Evolutionary conservation across 2,888 invertebrate genomes (phyloP), one percentile per base, ranked within the genome.

Genomic region (Abscondita cerata): DNA sequence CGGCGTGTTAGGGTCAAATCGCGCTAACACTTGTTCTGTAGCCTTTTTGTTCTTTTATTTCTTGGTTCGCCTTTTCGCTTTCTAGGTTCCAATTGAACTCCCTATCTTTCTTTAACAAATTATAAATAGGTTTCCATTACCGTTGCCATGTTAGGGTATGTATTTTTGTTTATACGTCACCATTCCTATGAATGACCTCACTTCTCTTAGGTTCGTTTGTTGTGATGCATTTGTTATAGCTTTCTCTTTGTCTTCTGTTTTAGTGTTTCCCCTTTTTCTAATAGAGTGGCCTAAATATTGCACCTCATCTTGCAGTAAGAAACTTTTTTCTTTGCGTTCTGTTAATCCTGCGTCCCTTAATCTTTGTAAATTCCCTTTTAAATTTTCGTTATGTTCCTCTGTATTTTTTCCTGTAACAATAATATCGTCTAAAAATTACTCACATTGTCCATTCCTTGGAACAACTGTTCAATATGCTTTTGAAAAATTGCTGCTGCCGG

Each of bases 401-500:
- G 20, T 31, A 13, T 44, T 34, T 19, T 5, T 19, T 8, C 52
- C 52, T 4, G 52, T 52, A n/a, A 59, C 20, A 2, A 59, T 13
- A 20, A 59, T 47, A 9, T 59, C 52, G 16, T 56, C 59, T 20
- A 59, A 19, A 38, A 55, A 63, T 44, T 36, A 33, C 9, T 34
- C 50, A 54, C 59, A 13, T 61, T 48, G 19, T 34, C 47, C 1
- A 62, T 15, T 18, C 60, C 53, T 15, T 55, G 51, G n/a, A 67
- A 60, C 1, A 59, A n/a, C 6, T 57, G 58, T 12, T 60, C 54
- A 11, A 62, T 44, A n/a, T 54, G 41, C 62, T 73, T 73, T 52
- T 78, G 76, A 57, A 78, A 79, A 40, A 76, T 76, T 1, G 76
- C 75, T 5, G 75, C 71, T 0, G 74, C 64, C 0, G 75, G 73